Conservation (phyloP, 1,140 invertebrate genomes). For the Olivierus martensii region DNA sequence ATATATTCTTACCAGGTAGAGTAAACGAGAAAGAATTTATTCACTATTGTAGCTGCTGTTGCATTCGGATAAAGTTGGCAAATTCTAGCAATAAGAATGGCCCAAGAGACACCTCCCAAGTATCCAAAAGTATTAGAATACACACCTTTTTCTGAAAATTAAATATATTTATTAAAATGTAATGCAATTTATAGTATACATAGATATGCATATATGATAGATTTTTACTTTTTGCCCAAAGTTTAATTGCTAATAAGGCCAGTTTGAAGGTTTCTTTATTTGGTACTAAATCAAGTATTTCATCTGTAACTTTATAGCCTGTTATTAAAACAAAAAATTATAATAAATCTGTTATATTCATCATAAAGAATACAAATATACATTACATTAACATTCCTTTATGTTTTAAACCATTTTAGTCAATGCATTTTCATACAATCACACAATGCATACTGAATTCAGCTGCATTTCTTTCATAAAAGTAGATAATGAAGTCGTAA, state of each 20-base stretch:
- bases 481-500: too few relatives aligned
- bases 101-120: slow-evolving; percentile 97
- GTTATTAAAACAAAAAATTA: too few relatives aligned
- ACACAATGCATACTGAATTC: too few relatives aligned
- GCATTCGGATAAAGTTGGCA: slow-evolving; percentile 99
- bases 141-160: slow-evolving; percentile 69
- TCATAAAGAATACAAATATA: too few relatives aligned
- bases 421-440: too few relatives aligned
- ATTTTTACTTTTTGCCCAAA: slow-evolving; percentile 94
- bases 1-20: slow-evolving; percentile 59
- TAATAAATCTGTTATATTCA: too few relatives aligned
- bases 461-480: too few relatives aligned
- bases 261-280: slow-evolving; percentile 88
- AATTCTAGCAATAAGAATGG: slow-evolving; percentile 94
- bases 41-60: slow-evolving; percentile 78
- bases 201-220: too few relatives aligned
- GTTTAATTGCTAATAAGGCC: slow-evolving; percentile 85
- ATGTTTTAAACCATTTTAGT: too few relatives aligned
- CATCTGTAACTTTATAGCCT: slow-evolving; percentile 93
- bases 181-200: neutral
- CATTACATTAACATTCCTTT: too few relatives aligned
- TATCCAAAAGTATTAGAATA: slow-evolving; percentile 98
- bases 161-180: neutral
- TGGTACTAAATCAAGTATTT: slow-evolving; percentile 89
- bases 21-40: slow-evolving; percentile 98